Percentiles rank a stretch among this genome's conserved stretches.
Conservation (phyloP, 2,888 invertebrate species). For the Punctoribates punctum region DNA sequence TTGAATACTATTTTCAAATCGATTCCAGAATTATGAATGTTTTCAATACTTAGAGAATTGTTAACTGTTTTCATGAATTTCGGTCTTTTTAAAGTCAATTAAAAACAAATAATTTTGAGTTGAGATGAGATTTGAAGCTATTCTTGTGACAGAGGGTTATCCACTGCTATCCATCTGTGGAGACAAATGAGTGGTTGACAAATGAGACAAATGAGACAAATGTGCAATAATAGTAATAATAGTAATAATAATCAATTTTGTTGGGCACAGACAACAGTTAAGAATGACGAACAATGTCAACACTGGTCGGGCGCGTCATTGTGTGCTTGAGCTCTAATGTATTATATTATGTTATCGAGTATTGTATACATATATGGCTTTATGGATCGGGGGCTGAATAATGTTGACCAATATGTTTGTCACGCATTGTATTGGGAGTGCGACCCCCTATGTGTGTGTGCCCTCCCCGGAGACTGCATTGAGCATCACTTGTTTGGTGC, state of each 20-base stretch:
- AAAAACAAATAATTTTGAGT: neutral
- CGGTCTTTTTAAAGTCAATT: too few species aligned
- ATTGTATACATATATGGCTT: slow-evolving; percentile 32
- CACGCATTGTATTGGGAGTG: neutral
- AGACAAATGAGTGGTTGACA: slow-evolving; percentile 27
- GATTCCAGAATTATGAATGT: too few species aligned
- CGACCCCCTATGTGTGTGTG: neutral
- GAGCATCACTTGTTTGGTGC: slow-evolving; percentile 14
- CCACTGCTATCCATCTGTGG: neutral
- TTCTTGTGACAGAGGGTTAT: too few species aligned
- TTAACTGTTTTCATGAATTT: too few species aligned
- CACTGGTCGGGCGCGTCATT: slow-evolving; percentile 24
- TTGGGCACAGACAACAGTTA: slow-evolving; percentile 10
- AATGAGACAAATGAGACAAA: slow-evolving; percentile 29
- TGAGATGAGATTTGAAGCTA: too few species aligned
- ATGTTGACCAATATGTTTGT: slow-evolving; percentile 19
- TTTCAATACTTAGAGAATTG: too few species aligned
- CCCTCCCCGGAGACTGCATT: slow-evolving; percentile 32
- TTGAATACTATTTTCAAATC: neutral
- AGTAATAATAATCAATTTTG: slow-evolving; percentile 37
- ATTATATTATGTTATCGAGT: slow-evolving; percentile 29
- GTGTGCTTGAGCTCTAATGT: slow-evolving; percentile 13
- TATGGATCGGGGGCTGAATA: slow-evolving; percentile 10
- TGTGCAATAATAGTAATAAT: slow-evolving; percentile 24
- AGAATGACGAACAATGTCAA: slow-evolving; percentile 25